Evolutionary conservation across 2,113 vertebrate species (phyloP).

Genomic region (Paralichthys olivaceus): DNA sequence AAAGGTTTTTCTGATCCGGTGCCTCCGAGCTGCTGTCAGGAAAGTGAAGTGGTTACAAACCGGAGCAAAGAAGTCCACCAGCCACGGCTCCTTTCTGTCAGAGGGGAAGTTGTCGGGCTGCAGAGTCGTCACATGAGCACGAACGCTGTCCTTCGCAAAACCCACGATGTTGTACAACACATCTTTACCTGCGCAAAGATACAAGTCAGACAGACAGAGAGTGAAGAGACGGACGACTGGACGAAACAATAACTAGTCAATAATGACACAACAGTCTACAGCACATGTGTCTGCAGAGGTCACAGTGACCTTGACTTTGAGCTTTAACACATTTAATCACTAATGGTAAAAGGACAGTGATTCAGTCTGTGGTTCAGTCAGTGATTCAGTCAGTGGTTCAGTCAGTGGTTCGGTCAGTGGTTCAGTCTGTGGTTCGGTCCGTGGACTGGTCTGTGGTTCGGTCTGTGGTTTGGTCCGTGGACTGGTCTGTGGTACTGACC

Average conservation of each 20-base stretch:
- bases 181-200: conserved; percentile 87
- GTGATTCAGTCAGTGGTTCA: not conserved
- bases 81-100: conserved; percentile 93
- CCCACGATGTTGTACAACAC: conserved; percentile 93
- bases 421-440: not conserved
- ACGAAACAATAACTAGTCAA: no score
- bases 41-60: conserved; percentile 68
- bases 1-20: no score
- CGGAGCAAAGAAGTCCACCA: conserved; percentile 98
- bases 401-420: no score
- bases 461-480: not conserved
- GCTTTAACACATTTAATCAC: no score
- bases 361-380: no score
- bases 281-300: no score
- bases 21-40: no score
- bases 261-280: no score
- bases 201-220: not conserved
- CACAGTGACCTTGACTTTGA: no score
- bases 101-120: conserved; percentile 95
- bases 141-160: conserved; percentile 96
- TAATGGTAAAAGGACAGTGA: no score
- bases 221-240: not conserved
- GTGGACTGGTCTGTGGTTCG: not conserved
- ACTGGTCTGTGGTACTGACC: conserved; percentile 80
- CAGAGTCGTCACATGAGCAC: conserved; percentile 92